Evolutionary conservation across 2,113 vertebrate species (phyloP), one percentile per base, ranked within the genome.

Genomic region (Numida meleagris): DNA sequence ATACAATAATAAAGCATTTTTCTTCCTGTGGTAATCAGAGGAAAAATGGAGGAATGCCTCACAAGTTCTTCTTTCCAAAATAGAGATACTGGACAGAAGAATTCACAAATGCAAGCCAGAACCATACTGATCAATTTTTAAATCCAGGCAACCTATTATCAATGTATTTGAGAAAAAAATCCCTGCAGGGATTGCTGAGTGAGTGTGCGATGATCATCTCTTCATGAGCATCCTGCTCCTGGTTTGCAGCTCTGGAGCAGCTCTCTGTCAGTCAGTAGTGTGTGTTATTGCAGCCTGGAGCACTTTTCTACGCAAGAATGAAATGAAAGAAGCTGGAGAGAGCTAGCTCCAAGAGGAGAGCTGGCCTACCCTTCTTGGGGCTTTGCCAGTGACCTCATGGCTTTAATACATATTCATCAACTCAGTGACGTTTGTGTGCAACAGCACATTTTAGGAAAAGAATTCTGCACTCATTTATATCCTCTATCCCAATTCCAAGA

Each of bases 201-300:
- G 6, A 51, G 3, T 43, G 21, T 29, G 0, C 3, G 5, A n/a
- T 36, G 25, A 53, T 25, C 12, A 16, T 5, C 4, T 61, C 15
- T 46, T 89, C 10, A 4, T 34, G 12, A 8, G 46, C 40, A 81
- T 31, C 10, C 43, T 63, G 3, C 17, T 83, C 33, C 43, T 38
- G 23, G 4, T 55, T 63, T 77, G 33, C 38, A 86, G 10, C 31
- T 12, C 27, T 61, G 48, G 25, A 78, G 50, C 20, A 81, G 42
- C 5, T 27, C 34, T 62, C 6, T 51, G 5, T 31, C 24, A 71
- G 23, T 71, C 77, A 55, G 38, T 34, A 59, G 8, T 29, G 23
- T 59, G 4, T 57, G 29, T 3, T 34, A 36, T 72, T 67, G 62
- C 42, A 43, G 4, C 23, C 19, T 75, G 65, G 18, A 72, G 23